Evolutionary conservation across 2,888 invertebrate genomes (phyloP).

Genomic region (Cacoxenus indagator): DNA sequence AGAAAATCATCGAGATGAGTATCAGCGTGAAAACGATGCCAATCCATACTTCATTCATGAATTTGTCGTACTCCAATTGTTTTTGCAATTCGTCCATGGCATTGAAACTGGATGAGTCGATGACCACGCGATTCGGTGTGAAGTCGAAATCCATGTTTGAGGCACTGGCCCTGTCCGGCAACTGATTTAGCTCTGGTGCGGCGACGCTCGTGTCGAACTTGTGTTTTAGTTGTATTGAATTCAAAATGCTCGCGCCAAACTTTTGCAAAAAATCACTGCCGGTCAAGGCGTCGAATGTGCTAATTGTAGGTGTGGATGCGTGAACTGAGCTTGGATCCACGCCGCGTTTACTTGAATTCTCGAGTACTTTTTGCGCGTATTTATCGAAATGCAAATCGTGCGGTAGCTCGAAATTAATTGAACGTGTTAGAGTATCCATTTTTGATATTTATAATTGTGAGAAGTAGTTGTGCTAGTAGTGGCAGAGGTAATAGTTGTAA

Average conservation of each 20-base stretch:
- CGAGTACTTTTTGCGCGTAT: constrained; percentile 63
- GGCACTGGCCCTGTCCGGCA: constrained; percentile 25
- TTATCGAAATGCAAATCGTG: constrained; percentile 66
- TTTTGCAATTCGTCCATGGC: constrained; percentile 65
- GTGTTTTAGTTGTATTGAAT: constrained; percentile 60
- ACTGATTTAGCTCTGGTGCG: constrained; percentile 6
- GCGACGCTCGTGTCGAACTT: constrained; percentile 29
- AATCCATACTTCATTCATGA: constrained; percentile 77
- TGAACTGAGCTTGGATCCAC: constrained; percentile 29
- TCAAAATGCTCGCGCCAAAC: constrained; percentile 64
- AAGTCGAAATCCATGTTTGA: constrained; percentile 55
- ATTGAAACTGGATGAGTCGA: constrained; percentile 57
- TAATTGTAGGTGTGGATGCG: constrained; percentile 59
- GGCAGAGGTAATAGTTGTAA: too few relatives aligned
- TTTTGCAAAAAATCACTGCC: constrained; percentile 64
- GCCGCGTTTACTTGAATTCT: constrained; percentile 38
- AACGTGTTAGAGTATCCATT: constrained; percentile 65
- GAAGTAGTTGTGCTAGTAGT: not conserved
- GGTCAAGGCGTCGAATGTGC: constrained; percentile 45
- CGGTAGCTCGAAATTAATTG: constrained; percentile 67
- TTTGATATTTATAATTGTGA: constrained; percentile 12
- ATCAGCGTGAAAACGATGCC: constrained; percentile 75
- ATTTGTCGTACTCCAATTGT: constrained; percentile 73
- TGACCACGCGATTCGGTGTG: constrained; percentile 57
- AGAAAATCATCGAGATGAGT: constrained; percentile 76